phyloP scores from a whole-genome alignment of 2,797 vertebrate genomes.

The Linurgus olivaceus region DNA sequence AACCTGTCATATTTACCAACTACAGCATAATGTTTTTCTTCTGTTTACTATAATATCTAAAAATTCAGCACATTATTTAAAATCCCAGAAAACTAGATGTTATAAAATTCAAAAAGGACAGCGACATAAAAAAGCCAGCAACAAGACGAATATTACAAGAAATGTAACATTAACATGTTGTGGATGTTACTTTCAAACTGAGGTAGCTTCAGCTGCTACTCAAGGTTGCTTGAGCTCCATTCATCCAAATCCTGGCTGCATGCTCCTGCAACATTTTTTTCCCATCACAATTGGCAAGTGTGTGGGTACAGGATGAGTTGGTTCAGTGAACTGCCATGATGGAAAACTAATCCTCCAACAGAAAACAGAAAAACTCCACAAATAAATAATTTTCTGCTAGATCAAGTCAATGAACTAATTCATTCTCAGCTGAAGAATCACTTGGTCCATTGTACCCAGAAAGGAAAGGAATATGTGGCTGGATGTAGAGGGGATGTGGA shows the following conservation, averaged over 20 bases:
- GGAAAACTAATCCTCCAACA: neutral
- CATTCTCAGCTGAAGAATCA: neutral
- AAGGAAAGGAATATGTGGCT: neutral
- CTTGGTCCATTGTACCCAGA: neutral
- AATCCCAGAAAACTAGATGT: neutral
- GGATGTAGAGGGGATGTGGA: neutral
- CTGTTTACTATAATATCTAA: neutral
- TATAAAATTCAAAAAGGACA: neutral
- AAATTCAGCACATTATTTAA: neutral
- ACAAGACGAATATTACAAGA: neutral
- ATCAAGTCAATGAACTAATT: conserved; percentile 38
- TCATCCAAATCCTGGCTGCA: neutral
- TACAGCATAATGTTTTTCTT: neutral
- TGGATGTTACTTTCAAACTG: neutral
- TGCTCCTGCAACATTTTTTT: neutral
- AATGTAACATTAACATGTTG: neutral
- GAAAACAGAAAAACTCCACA: neutral
- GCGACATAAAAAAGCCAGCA: neutral
- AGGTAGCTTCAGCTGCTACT: neutral
- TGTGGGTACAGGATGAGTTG: neutral
- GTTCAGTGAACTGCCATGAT: neutral
- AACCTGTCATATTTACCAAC: neutral
- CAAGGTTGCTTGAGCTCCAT: neutral
- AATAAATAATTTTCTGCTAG: neutral
- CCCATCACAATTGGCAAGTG: neutral